These are phyloP conservation scores for Malaclemys terrapin DNA, from an alignment of 2,113 vertebrate species.

Conservation along the genomic window DNA sequence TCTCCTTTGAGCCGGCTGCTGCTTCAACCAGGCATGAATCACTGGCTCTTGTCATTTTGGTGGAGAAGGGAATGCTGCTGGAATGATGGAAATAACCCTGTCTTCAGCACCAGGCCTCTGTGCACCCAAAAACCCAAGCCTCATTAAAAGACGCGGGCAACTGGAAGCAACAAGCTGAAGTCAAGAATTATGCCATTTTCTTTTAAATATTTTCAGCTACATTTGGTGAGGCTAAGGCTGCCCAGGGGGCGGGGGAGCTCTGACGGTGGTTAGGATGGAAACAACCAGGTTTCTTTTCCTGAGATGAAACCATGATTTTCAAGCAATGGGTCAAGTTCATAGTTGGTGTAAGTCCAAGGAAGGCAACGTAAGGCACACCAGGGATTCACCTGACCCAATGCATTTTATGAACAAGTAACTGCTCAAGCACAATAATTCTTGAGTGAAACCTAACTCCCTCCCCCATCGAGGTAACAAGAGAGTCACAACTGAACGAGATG, in stretches of 20 bases:
- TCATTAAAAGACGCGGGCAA: neutral
- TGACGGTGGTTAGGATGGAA: neutral
- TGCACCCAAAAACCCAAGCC: neutral
- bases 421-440: slow-evolving; percentile 33
- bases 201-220: neutral
- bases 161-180: neutral
- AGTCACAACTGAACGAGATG: neutral
- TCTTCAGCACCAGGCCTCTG: neutral
- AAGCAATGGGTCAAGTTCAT: neutral
- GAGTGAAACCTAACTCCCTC: slow-evolving; percentile 25
- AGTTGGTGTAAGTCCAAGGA: neutral
- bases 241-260: neutral
- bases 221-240: neutral
- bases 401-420: neutral
- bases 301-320: neutral
- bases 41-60: neutral
- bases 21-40: neutral
- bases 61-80: slow-evolving; percentile 5
- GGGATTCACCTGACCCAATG: slow-evolving; percentile 1
- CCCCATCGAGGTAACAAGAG: neutral
- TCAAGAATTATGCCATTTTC: neutral
- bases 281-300: neutral
- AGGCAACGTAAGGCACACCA: neutral
- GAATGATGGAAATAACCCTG: neutral
- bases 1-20: slow-evolving; percentile 13